Percentiles rank a stretch among this genome's conserved stretches.
These are phyloP conservation scores for Atta texana DNA, from an alignment of 1,140 invertebrate genomes.

Conservation along the genomic window DNA sequence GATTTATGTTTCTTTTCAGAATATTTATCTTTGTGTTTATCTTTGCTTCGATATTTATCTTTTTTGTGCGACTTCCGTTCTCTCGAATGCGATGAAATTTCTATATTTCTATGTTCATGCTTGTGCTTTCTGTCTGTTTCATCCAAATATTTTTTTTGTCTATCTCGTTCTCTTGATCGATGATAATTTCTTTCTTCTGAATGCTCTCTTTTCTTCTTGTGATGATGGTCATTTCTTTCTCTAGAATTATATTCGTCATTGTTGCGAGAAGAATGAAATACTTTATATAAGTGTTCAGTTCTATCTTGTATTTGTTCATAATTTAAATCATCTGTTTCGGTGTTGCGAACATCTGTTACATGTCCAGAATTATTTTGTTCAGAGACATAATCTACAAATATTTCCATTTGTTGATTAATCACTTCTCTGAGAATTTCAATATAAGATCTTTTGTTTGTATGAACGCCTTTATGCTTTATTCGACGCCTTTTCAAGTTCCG, in stretches of 20 bases:
- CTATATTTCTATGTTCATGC: conserved; percentile 18
- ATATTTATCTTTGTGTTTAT: conserved; percentile 47
- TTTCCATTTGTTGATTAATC: conserved; percentile 88
- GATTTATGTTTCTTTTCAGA: conserved; percentile 55
- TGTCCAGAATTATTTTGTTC: conserved; percentile 57
- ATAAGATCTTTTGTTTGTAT: conserved; percentile 89
- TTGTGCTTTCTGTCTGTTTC: conserved; percentile 34
- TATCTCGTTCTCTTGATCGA: conserved; percentile 19
- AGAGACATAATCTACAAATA: conserved; percentile 79
- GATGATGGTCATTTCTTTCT: background rate
- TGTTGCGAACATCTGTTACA: background rate
- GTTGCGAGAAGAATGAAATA: conserved; percentile 20
- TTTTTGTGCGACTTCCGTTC: conserved; percentile 61
- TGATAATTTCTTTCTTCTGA: conserved; percentile 19
- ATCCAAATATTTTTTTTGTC: conserved; percentile 42
- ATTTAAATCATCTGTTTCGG: background rate
- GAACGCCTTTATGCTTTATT: conserved; percentile 88
- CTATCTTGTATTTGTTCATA: conserved; percentile 13
- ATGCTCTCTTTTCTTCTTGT: conserved; percentile 15
- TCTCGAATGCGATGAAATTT: conserved; percentile 56
- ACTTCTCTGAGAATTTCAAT: conserved; percentile 89
- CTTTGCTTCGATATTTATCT: conserved; percentile 26
- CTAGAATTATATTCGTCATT: background rate
- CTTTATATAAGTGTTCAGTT: background rate
- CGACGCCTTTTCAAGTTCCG: conserved; percentile 89